These are phyloP conservation scores for Balearica regulorum DNA, from an alignment of 2,797 vertebrate species.

Conservation along the genomic window DNA sequence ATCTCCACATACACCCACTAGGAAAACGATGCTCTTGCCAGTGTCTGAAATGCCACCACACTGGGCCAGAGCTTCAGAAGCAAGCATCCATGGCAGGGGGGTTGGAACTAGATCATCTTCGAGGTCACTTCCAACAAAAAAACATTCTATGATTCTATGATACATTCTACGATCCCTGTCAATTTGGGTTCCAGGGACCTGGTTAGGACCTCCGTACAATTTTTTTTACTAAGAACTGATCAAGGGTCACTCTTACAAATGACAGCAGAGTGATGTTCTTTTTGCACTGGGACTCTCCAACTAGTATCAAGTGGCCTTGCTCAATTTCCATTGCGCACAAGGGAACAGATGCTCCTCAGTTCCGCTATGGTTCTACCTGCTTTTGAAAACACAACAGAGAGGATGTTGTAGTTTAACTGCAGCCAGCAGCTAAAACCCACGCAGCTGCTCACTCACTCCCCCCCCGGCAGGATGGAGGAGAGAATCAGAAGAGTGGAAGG, in stretches of 20 bases:
- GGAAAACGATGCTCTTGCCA: background rate
- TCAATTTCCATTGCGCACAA: background rate
- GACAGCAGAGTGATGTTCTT: background rate
- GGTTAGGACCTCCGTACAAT: background rate
- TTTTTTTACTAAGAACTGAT: background rate
- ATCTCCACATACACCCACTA: background rate
- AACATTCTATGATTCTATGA: too few species aligned
- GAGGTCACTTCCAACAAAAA: too few species aligned
- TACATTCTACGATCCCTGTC: too few species aligned
- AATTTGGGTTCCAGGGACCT: background rate
- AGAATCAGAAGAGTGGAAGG: too few species aligned
- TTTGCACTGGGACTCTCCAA: background rate
- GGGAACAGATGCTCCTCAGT: background rate
- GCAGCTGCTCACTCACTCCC: too few species aligned
- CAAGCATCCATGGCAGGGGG: background rate
- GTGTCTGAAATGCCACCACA: background rate
- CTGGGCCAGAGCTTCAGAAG: background rate
- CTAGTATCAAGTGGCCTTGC: background rate
- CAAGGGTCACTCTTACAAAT: background rate
- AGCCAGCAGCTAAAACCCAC: too few species aligned
- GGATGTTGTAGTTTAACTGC: background rate
- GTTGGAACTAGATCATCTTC: too few species aligned
- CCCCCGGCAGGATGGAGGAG: too few species aligned
- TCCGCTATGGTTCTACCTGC: background rate
- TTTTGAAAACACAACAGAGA: background rate